These are phyloP conservation scores for Pao palembangensis DNA, from an alignment of 2,113 vertebrate species.

Conservation along the genomic window DNA sequence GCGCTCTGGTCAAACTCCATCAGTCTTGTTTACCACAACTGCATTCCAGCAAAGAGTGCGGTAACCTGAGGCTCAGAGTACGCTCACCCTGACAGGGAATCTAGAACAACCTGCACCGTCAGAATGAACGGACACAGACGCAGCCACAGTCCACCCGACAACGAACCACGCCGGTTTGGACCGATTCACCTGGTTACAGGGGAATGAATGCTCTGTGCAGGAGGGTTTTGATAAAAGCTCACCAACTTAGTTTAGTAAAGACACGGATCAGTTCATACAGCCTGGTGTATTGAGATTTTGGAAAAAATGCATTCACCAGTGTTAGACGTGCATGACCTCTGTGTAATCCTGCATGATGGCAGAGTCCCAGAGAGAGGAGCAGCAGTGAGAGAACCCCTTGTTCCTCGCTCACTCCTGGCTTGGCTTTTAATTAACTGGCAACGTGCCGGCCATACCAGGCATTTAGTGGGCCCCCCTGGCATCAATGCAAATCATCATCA, in stretches of 20 bases:
- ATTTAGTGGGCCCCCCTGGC: conserved; percentile 49
- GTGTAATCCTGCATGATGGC: conserved; percentile 1
- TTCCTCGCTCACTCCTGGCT: conserved; percentile 51
- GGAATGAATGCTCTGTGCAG: no score
- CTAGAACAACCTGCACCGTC: conserved; percentile 8
- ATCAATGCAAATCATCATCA: conserved; percentile 43
- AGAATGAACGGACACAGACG: conserved; percentile 10
- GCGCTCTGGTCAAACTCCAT: conserved; percentile 41
- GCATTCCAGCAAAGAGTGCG: conserved; percentile 6
- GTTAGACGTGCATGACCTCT: neutral
- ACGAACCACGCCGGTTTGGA: no score
- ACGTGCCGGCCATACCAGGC: conserved; percentile 47
- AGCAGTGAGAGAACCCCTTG: conserved; percentile 51
- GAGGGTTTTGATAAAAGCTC: no score
- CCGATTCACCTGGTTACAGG: no score
- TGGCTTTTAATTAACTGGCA: conserved; percentile 65
- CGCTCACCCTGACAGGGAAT: neutral
- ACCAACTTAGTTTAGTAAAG: no score
- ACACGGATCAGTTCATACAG: no score
- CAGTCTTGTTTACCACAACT: conserved; percentile 20
- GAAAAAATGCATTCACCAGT: neutral
- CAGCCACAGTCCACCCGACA: neutral
- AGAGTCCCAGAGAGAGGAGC: conserved; percentile 10
- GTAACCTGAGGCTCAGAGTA: neutral
- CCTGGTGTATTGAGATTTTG: no score